A percentile compares a stretch with the other conserved stretches of the same genome.
Evolutionary conservation across 64 coral and sea anemone genomes (phyloP).

Genomic region (Dendronephthya gigantea): DNA sequence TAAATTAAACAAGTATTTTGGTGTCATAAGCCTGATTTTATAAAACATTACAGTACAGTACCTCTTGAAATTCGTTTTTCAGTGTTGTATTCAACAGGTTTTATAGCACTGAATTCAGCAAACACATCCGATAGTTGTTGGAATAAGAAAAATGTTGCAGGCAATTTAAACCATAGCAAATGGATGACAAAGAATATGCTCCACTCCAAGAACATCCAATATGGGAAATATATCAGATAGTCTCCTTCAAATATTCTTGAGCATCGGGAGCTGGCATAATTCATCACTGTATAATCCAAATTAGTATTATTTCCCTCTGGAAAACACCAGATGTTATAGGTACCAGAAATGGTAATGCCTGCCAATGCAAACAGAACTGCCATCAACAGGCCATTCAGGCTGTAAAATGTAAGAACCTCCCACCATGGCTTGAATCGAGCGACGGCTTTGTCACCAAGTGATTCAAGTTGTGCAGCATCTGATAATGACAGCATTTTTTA

Average conservation of each 20-base stretch:
- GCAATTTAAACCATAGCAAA: constrained; percentile 2
- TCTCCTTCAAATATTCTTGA: constrained; percentile 8
- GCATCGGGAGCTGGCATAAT: background rate
- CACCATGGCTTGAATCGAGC: background rate
- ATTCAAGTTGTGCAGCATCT: background rate
- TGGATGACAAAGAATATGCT: background rate
- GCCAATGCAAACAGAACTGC: constrained; percentile 3
- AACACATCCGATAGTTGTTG: constrained; percentile 8
- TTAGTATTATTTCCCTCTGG: background rate
- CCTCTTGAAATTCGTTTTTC: background rate
- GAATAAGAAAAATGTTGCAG: background rate
- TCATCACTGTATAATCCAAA: background rate
- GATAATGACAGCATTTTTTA: background rate
- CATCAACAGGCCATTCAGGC: background rate
- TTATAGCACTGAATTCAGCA: background rate
- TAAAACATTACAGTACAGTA: background rate
- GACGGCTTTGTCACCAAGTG: background rate
- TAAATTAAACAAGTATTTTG: too few species aligned
- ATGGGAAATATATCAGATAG: background rate
- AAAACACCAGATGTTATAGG: constrained; percentile 9
- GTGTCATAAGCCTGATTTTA: too few species aligned
- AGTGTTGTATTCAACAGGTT: background rate
- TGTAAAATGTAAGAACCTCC: background rate
- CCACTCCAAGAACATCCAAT: constrained; percentile 7
- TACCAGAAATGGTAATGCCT: constrained; percentile 1